A percentile compares a stretch with the other conserved stretches of the same genome.
Conservation (phyloP, 2,888 invertebrate genomes). For the Chrysolina haemoptera region DNA sequence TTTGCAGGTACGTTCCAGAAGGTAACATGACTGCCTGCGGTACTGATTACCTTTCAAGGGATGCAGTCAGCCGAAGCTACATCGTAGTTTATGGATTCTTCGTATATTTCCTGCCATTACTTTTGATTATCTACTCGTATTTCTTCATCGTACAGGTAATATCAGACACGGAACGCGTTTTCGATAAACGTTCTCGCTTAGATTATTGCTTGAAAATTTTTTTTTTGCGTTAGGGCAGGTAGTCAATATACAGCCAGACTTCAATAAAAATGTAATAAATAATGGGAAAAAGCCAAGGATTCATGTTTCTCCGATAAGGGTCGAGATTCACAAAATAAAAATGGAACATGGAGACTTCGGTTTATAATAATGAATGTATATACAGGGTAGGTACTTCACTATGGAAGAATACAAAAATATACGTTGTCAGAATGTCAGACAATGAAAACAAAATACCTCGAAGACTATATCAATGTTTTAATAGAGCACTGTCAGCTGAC, state of each 20-base stretch:
- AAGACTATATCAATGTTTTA: no score
- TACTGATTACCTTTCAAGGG: conserved; percentile 86
- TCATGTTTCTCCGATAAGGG: no score
- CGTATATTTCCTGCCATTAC: conserved; percentile 83
- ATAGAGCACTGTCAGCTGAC: no score
- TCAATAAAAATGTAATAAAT: background rate
- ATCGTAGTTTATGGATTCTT: conserved; percentile 85
- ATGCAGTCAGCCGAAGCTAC: conserved; percentile 84
- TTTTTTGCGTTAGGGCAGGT: no score
- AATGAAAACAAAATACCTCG: no score
- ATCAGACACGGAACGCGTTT: background rate
- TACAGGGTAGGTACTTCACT: no score
- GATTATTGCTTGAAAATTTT: background rate
- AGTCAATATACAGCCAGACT: background rate
- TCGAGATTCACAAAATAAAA: no score
- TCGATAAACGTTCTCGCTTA: background rate
- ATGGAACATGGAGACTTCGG: no score
- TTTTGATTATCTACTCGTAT: conserved; percentile 89
- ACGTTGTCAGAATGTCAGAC: no score
- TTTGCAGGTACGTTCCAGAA: conserved; percentile 88
- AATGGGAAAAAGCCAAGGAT: no score
- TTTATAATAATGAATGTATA: no score
- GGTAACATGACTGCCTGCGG: conserved; percentile 96
- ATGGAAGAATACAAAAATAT: no score
- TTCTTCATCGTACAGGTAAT: conserved; percentile 87